Conservation (phyloP, 1,140 invertebrate genomes). For the Euura lappo region DNA sequence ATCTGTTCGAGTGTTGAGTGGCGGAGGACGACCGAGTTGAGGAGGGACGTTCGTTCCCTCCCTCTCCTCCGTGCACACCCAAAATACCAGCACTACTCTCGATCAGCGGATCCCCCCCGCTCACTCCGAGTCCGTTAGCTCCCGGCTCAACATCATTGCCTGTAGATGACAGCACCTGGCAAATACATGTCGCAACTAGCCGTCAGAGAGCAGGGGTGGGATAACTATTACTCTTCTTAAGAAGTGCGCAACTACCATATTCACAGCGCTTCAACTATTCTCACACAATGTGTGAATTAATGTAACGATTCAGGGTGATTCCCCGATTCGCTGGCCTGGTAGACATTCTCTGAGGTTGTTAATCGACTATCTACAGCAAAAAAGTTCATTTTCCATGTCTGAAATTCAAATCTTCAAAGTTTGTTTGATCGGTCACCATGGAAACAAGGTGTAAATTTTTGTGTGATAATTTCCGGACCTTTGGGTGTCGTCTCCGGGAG, state of each 20-base stretch:
- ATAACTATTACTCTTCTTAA: slow-evolving; percentile 51
- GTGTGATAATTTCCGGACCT: too few species aligned
- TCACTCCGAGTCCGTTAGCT: slow-evolving; percentile 63
- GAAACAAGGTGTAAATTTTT: too few species aligned
- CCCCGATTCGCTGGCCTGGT: too few species aligned
- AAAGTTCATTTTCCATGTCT: too few species aligned
- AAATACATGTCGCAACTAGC: slow-evolving; percentile 64
- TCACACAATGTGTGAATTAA: not conserved
- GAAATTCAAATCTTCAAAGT: too few species aligned
- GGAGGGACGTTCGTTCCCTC: slow-evolving; percentile 53
- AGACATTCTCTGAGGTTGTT: too few species aligned
- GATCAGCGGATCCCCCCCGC: slow-evolving; percentile 54
- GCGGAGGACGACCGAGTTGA: slow-evolving; percentile 63
- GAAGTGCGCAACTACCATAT: slow-evolving; percentile 45
- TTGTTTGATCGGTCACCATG: too few species aligned
- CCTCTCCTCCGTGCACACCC: slow-evolving; percentile 33
- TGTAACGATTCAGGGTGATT: not conserved
- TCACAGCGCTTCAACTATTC: not conserved
- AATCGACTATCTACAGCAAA: too few species aligned
- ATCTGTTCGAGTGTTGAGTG: slow-evolving; percentile 48
- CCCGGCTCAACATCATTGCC: slow-evolving; percentile 65
- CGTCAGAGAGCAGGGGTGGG: slow-evolving; percentile 62
- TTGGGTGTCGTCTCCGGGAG: too few species aligned
- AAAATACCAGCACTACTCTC: slow-evolving; percentile 48
- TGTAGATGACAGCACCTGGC: slow-evolving; percentile 68